A percentile compares a stretch with the other conserved stretches of the same genome.
Evolutionary conservation across 2,113 vertebrate species (phyloP).

Genomic region (Acinonyx jubatus): DNA sequence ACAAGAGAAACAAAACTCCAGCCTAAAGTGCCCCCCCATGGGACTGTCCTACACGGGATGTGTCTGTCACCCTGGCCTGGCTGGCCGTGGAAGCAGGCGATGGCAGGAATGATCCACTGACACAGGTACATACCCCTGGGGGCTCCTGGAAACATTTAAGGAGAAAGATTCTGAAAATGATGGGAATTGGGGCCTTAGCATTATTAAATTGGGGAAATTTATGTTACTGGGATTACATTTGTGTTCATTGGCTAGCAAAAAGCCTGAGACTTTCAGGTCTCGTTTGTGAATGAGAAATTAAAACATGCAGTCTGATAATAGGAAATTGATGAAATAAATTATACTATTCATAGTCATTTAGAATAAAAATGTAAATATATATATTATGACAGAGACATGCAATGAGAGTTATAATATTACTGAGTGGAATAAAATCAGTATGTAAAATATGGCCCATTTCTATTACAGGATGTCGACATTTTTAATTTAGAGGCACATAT

Average conservation of each 20-base stretch:
- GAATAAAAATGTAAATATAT: neutral
- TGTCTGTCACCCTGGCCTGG: neutral
- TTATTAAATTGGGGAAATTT: neutral
- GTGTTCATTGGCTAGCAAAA: neutral
- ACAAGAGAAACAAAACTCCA: neutral
- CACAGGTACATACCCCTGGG: neutral
- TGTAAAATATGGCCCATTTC: neutral
- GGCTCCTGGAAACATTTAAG: neutral
- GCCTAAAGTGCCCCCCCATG: neutral
- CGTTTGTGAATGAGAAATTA: slow-evolving; percentile 12
- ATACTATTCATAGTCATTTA: slow-evolving; percentile 19
- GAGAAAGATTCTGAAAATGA: neutral
- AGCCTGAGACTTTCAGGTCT: neutral
- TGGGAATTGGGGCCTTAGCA: neutral
- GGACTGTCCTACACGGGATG: too few species aligned
- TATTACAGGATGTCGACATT: neutral
- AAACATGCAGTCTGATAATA: neutral
- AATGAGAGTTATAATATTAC: neutral
- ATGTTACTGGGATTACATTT: neutral
- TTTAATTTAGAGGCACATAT: slow-evolving; percentile 26
- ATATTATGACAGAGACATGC: neutral
- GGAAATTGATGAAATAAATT: slow-evolving; percentile 46
- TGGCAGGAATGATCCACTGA: neutral
- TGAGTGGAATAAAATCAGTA: slow-evolving; percentile 26
- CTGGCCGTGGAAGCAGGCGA: too few species aligned